Base-by-base conservation (phyloP, 1,140 invertebrate genomes). In the Panagrolaimus sp. region DNA sequence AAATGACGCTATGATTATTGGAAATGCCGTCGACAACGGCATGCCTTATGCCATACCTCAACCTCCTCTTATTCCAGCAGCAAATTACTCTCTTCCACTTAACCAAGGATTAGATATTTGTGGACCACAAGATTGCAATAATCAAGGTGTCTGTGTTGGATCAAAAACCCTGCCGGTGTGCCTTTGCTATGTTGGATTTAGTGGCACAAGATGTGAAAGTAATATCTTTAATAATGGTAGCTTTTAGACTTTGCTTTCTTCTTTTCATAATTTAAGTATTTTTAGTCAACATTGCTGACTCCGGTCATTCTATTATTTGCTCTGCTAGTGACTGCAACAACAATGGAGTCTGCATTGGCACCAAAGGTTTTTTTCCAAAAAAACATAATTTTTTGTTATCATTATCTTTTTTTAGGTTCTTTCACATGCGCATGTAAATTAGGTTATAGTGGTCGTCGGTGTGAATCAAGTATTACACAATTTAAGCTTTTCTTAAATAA, bases 251-350 rank as follows among this genome's bases (percentile, higher is more conserved):
- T n/a, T n/a, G n/a, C n/a, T 31, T 75, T 72, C 65, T 46, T 42
- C 13, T 75, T 73, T 65, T 70, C 75, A 72, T 45, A 71, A 75
- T 57, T 51, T 75, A 3, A 73, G 73, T 48, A 75, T 64, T 63
- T 72, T 65, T 66, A 71, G 72, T 63, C 16, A 71, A 66, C 48
- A 66, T 46, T 20, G 66, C 65, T 51, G 42, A 45, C 20, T 62
- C 66, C 20, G 72, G 66, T 23, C 62, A 66, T 5, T 46, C 65
- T 1, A 74, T 68, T 4, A 46, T 65, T 14, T 74, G 73, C 31
- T 64, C 67, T 51, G 67, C 71, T 13, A 68, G 66, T 48, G 72
- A 75, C 27, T 75, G 74, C 51, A 75, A 69, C 64, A 74, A 74
- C 31, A 74, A 74, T 25, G 74, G 74, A n/a, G 48, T 74, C 23